Evolutionary conservation across 2,888 invertebrate genomes (phyloP).

Genomic region (Odiellus spinosus): DNA sequence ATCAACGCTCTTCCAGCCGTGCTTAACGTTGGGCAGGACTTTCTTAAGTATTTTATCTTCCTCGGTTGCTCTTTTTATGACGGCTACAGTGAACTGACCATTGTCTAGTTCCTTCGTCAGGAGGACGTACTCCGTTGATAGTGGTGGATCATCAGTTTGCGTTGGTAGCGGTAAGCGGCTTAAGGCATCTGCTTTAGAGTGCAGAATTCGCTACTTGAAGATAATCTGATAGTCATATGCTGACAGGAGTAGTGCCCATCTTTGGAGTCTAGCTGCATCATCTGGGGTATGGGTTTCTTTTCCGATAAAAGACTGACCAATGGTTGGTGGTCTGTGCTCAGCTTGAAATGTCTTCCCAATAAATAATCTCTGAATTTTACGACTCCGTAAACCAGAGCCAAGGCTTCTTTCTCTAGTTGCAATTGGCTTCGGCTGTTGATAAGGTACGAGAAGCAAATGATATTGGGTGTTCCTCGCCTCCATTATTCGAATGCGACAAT

Average conservation of each 20-base stretch:
- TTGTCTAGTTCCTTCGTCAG: slow-evolving; percentile 3
- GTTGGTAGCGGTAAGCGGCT: slow-evolving; percentile 19
- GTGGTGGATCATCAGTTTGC: neutral
- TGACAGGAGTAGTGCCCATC: slow-evolving; percentile 2
- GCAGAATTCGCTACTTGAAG: neutral
- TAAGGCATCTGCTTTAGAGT: slow-evolving; percentile 25
- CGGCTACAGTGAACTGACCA: slow-evolving; percentile 1
- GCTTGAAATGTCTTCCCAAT: slow-evolving; percentile 2
- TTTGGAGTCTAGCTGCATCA: neutral
- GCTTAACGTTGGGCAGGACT: neutral
- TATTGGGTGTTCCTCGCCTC: neutral
- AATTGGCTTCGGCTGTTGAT: slow-evolving; percentile 1
- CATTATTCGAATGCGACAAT: slow-evolving; percentile 5
- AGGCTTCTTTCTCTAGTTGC: slow-evolving; percentile 3
- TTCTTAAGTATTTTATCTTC: slow-evolving; percentile 1
- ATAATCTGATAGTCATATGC: neutral
- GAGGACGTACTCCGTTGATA: slow-evolving; percentile 1
- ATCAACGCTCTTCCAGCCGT: neutral
- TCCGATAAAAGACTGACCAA: slow-evolving; percentile 1
- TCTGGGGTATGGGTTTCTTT: neutral
- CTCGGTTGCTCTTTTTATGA: slow-evolving; percentile 1
- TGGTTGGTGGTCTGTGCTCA: slow-evolving; percentile 4
- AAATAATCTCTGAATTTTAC: neutral
- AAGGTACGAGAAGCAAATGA: neutral
- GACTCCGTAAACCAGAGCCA: neutral